A percentile compares a stretch with the other conserved stretches of the same genome.
phyloP scores from a whole-genome alignment of 2,113 vertebrate species.

The Mola mola region DNA sequence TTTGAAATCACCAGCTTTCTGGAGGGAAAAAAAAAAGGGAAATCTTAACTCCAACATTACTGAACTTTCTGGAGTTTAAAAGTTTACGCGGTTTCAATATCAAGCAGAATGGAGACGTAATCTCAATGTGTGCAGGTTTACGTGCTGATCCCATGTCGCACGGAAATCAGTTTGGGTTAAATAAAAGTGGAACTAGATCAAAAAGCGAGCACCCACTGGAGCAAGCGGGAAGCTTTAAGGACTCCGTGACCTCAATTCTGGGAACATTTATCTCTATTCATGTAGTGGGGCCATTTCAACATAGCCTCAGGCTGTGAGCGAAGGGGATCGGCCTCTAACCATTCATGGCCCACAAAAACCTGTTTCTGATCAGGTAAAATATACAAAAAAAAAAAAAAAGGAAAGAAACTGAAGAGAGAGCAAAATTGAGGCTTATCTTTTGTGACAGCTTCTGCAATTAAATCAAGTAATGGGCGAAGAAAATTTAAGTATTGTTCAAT shows the following conservation, averaged over 20 bases:
- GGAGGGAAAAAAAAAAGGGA: background rate
- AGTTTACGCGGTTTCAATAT: background rate
- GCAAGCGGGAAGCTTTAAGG: slow-evolving; percentile 37
- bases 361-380: background rate
- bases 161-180: slow-evolving; percentile 8
- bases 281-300: slow-evolving; percentile 15
- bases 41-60: background rate
- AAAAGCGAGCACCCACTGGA: slow-evolving; percentile 9
- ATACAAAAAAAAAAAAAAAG: no score
- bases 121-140: slow-evolving; percentile 6
- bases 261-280: slow-evolving; percentile 54
- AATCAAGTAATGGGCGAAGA: slow-evolving; percentile 27
- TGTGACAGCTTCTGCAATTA: slow-evolving; percentile 26
- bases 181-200: slow-evolving; percentile 27
- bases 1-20: background rate
- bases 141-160: background rate
- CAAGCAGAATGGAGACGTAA: slow-evolving; percentile 1
- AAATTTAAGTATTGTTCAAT: background rate
- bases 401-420: background rate
- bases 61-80: slow-evolving; percentile 4
- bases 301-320: slow-evolving; percentile 19
- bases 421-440: slow-evolving; percentile 17
- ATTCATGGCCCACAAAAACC: slow-evolving; percentile 34
- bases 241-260: slow-evolving; percentile 39
- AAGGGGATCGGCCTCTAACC: slow-evolving; percentile 3